Conservation (phyloP, 2,113 vertebrate genomes). For the Cariama cristata region DNA sequence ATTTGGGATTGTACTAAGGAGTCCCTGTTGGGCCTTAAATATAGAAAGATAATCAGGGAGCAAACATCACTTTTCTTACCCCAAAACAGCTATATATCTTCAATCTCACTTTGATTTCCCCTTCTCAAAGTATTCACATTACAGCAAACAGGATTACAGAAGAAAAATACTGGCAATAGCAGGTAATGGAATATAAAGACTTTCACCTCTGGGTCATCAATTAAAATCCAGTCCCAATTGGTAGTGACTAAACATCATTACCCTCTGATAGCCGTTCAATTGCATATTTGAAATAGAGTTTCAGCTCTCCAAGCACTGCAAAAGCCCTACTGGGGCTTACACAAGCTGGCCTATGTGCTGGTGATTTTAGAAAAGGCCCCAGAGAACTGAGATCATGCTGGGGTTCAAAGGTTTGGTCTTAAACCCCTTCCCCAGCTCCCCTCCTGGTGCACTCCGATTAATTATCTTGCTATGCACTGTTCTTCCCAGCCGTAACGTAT, state of each 20-base stretch:
- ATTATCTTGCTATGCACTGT: neutral
- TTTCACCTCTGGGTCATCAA: constrained; percentile 58
- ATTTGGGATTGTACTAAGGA: neutral
- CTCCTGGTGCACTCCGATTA: neutral
- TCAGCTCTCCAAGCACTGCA: neutral
- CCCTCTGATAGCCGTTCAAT: neutral
- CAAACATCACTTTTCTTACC: neutral
- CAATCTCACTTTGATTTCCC: neutral
- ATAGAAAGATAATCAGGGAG: neutral
- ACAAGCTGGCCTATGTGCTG: neutral
- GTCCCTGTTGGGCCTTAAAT: neutral
- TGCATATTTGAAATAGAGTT: constrained; percentile 1
- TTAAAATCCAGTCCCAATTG: constrained; percentile 59
- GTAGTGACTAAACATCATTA: constrained; percentile 54
- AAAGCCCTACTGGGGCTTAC: neutral
- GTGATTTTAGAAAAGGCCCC: neutral
- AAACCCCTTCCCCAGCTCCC: neutral
- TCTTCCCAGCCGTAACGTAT: neutral
- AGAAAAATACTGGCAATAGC: neutral
- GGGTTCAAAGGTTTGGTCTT: neutral
- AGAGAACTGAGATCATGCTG: neutral
- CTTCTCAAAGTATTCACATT: neutral
- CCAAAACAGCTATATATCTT: neutral
- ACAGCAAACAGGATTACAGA: neutral
- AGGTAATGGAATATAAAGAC: constrained; percentile 43